A percentile compares a stretch with the other conserved stretches of the same genome.
phyloP scores from a whole-genome alignment of 2,888 invertebrate genomes.

The Phortica magna region DNA sequence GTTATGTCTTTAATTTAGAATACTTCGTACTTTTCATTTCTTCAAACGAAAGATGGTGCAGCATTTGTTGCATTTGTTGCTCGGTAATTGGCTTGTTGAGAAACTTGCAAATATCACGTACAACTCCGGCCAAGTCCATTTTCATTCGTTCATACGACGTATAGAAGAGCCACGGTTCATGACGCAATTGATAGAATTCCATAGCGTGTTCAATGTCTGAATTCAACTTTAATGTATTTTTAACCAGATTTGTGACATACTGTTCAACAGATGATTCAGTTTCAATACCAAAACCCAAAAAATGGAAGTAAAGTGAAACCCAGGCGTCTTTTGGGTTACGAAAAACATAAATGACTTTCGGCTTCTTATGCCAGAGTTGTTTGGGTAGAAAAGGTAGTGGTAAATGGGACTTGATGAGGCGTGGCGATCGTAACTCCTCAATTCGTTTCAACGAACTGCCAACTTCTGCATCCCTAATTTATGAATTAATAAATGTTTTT shows the following conservation, averaged over 20 bases:
- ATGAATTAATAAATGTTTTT: too few relatives aligned
- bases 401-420: slow-evolving; percentile 71
- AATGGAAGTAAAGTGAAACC: slow-evolving; percentile 86
- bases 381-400: too few relatives aligned
- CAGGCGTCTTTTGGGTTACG: slow-evolving; percentile 91
- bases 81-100: slow-evolving; percentile 57
- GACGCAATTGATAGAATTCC: slow-evolving; percentile 66
- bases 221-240: too few relatives aligned
- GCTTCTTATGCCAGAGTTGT: too few relatives aligned
- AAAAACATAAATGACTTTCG: too few relatives aligned
- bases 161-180: slow-evolving; percentile 65
- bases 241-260: slow-evolving; percentile 47
- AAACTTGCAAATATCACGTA: slow-evolving; percentile 61
- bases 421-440: slow-evolving; percentile 55
- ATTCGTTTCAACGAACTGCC: slow-evolving; percentile 43
- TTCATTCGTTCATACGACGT: too few relatives aligned
- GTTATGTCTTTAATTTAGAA: not conserved
- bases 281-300: slow-evolving; percentile 44
- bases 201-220: slow-evolving; percentile 57
- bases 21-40: slow-evolving; percentile 64
- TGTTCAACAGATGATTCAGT: slow-evolving; percentile 54
- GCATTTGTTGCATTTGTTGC: slow-evolving; percentile 56
- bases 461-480: too few relatives aligned
- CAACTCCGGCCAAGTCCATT: slow-evolving; percentile 55
- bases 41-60: slow-evolving; percentile 68